Evolutionary conservation across 2,888 invertebrate species (phyloP).

Genomic region (Sesia apiformis): DNA sequence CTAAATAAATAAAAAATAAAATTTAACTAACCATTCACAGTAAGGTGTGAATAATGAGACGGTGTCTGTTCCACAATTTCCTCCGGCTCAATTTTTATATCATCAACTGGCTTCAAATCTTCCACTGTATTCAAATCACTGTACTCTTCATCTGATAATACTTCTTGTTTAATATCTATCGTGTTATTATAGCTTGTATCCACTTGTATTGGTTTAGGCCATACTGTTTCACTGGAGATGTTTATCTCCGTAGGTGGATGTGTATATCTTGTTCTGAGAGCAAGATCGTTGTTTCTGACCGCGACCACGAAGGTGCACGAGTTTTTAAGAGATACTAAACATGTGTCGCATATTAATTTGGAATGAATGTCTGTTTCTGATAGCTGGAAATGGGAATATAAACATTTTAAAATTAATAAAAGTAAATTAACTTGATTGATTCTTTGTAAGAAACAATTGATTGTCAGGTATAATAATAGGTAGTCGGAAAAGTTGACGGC

Average conservation of each 20-base stretch:
- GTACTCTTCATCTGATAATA: conserved; percentile 45
- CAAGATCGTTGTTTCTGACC: conserved; percentile 30
- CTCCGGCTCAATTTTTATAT: conserved; percentile 56
- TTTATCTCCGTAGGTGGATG: conserved; percentile 2
- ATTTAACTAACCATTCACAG: conserved; percentile 29
- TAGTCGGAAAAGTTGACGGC: too few species aligned
- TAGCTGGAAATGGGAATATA: conserved; percentile 27
- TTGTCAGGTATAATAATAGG: too few species aligned
- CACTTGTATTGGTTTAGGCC: conserved; percentile 58
- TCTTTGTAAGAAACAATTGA: neutral
- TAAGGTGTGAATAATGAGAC: conserved; percentile 9
- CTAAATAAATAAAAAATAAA: too few species aligned
- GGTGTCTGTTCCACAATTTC: conserved; percentile 30
- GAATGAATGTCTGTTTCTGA: conserved; percentile 33
- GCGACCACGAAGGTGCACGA: conserved; percentile 33
- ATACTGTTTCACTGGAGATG: conserved; percentile 16
- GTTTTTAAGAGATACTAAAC: conserved; percentile 31
- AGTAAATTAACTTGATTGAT: neutral
- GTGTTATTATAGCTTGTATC: conserved; percentile 29
- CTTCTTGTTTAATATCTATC: conserved; percentile 47
- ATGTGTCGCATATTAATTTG: conserved; percentile 42
- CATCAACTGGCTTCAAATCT: conserved; percentile 9
- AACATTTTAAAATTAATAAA: neutral
- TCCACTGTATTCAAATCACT: conserved; percentile 1
- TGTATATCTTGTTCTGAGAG: conserved; percentile 23